Percentiles rank a stretch among this genome's conserved stretches.
Evolutionary conservation across 2,797 vertebrate genomes (phyloP).

Genomic region (Scleropages formosus): DNA sequence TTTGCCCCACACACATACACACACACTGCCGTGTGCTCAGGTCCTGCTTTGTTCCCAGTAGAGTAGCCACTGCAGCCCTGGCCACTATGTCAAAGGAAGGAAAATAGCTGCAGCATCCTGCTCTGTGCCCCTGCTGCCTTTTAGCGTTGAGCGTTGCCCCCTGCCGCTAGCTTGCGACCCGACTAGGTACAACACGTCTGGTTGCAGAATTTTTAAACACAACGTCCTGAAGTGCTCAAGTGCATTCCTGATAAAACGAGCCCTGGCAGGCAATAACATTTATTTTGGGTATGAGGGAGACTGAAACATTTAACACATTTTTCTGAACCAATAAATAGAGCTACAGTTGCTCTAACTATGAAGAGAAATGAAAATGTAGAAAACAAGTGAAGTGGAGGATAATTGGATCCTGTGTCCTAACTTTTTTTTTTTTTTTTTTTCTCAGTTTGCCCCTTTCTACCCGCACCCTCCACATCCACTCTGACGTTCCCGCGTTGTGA

Average conservation of each 20-base stretch:
- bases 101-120: slow-evolving; percentile 1
- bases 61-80: neutral
- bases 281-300: slow-evolving; percentile 18
- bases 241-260: slow-evolving; percentile 24
- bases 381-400: slow-evolving; percentile 4
- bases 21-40: neutral
- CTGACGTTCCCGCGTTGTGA: slow-evolving; percentile 4
- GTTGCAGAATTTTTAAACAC: neutral
- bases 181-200: neutral
- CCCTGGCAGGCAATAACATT: slow-evolving; percentile 24
- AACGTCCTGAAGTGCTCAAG: slow-evolving; percentile 2
- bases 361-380: slow-evolving; percentile 12
- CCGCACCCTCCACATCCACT: neutral
- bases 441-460: neutral
- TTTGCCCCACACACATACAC: slow-evolving; percentile 19
- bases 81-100: neutral
- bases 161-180: neutral
- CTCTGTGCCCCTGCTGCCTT: neutral
- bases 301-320: slow-evolving; percentile 22
- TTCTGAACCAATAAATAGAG: slow-evolving; percentile 15
- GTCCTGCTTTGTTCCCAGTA: neutral
- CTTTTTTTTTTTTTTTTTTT: neutral
- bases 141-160: neutral
- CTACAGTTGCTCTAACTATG: slow-evolving; percentile 19
- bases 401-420: slow-evolving; percentile 17